Conservation (phyloP, 2,113 vertebrate species). For the Sylvicapra grimmia region DNA sequence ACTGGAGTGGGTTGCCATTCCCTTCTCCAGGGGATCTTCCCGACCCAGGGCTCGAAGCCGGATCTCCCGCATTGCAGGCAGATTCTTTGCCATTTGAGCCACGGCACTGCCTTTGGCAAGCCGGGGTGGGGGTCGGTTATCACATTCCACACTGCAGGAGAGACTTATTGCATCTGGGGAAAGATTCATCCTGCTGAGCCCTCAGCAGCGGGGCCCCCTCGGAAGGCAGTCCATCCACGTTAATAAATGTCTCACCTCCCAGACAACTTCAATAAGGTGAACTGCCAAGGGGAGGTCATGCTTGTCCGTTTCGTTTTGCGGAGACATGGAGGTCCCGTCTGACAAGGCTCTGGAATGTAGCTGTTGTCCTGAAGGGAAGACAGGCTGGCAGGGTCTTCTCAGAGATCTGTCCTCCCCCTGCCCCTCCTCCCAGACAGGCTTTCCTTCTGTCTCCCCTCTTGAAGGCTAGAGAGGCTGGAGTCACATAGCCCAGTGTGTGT, state of each 20-base stretch:
- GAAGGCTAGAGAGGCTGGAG: neutral
- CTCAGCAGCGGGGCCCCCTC: constrained; percentile 2
- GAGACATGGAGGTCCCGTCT: constrained; percentile 38
- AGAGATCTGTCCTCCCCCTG: neutral
- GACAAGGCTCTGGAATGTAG: constrained; percentile 46
- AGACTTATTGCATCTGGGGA: constrained; percentile 28
- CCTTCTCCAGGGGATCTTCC: neutral
- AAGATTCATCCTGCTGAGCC: neutral
- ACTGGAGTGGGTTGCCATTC: neutral
- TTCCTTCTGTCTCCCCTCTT: neutral
- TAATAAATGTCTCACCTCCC: constrained; percentile 73
- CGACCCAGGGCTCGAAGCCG: accelerated
- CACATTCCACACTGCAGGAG: neutral
- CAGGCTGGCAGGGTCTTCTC: neutral
- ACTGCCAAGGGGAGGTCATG: constrained; percentile 41
- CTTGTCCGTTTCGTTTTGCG: constrained; percentile 64
- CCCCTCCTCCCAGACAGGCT: neutral
- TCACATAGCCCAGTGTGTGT: neutral
- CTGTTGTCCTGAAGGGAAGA: constrained; percentile 24
- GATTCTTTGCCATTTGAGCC: neutral
- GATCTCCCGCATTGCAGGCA: neutral
- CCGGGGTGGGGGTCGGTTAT: accelerated
- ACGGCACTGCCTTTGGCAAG: neutral
- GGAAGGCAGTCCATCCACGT: constrained; percentile 61
- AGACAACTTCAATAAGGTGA: constrained; percentile 69